These are phyloP conservation scores for Ceratosolen fusciceps DNA, from an alignment of 1,140 invertebrate genomes.

Conservation along the genomic window DNA sequence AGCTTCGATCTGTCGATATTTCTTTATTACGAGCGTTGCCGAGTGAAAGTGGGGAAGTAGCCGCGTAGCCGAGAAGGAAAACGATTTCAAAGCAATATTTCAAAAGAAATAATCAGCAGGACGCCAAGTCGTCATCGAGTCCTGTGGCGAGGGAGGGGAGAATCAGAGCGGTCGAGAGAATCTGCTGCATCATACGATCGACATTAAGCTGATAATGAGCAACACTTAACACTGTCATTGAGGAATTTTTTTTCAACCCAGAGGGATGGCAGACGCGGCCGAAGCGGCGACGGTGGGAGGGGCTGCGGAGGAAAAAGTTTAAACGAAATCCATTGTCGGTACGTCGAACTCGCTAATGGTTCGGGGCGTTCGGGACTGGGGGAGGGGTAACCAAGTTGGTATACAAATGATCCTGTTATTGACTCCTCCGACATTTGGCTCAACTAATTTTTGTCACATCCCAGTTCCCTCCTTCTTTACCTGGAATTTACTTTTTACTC, in stretches of 20 bases:
- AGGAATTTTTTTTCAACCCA: conserved; percentile 25
- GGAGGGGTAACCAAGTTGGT: conserved; percentile 9
- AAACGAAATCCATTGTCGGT: conserved; percentile 42
- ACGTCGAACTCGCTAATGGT: not conserved
- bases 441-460: conserved; percentile 32
- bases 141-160: not conserved
- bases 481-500: conserved; percentile 39
- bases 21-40: no score
- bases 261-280: not conserved
- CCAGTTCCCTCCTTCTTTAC: conserved; percentile 40
- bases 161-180: conserved; percentile 17
- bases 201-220: conserved; percentile 47
- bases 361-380: not conserved
- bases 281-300: conserved; percentile 21
- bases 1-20: no score
- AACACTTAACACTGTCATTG: conserved; percentile 23
- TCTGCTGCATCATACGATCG: conserved; percentile 38
- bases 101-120: conserved; percentile 8
- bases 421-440: conserved; percentile 35
- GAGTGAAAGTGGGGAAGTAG: no score
- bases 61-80: not conserved
- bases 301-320: not conserved
- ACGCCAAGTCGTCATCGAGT: conserved; percentile 24
- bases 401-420: conserved; percentile 59
- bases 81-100: conserved; percentile 15